These are phyloP conservation scores for Trichopria drosophilae DNA, from an alignment of 2,888 invertebrate genomes.

Conservation along the genomic window DNA sequence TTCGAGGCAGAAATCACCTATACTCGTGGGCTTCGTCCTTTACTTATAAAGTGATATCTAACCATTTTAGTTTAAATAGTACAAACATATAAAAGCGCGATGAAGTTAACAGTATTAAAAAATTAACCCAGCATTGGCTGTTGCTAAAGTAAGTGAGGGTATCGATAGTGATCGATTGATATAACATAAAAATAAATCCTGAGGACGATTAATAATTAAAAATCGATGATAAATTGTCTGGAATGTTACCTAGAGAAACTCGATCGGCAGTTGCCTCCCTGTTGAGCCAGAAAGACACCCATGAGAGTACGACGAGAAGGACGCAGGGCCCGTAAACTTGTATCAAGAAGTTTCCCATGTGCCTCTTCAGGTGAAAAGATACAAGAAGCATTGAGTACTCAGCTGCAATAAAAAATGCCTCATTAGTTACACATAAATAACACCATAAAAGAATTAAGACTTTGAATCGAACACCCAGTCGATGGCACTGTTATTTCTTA, in stretches of 20 bases:
- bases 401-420: constrained; percentile 57
- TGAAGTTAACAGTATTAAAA: background rate
- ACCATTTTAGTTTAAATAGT: constrained; percentile 1
- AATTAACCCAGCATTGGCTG: background rate
- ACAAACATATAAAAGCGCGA: background rate
- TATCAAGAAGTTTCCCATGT: constrained; percentile 84
- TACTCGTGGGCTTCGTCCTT: no score
- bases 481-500: no score
- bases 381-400: constrained; percentile 74
- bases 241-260: constrained; percentile 70
- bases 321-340: constrained; percentile 86
- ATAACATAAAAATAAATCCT: background rate
- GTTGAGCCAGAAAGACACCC: constrained; percentile 87
- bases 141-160: background rate
- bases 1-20: no score
- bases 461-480: no score
- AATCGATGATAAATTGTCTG: background rate
- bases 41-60: no score
- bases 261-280: constrained; percentile 83
- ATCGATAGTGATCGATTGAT: constrained; percentile 4
- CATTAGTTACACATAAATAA: no score
- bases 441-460: no score
- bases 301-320: constrained; percentile 79
- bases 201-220: no score
- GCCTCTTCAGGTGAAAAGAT: constrained; percentile 76